Evolutionary conservation across 2,113 vertebrate species (phyloP).

Genomic region (Siniperca chuatsi): DNA sequence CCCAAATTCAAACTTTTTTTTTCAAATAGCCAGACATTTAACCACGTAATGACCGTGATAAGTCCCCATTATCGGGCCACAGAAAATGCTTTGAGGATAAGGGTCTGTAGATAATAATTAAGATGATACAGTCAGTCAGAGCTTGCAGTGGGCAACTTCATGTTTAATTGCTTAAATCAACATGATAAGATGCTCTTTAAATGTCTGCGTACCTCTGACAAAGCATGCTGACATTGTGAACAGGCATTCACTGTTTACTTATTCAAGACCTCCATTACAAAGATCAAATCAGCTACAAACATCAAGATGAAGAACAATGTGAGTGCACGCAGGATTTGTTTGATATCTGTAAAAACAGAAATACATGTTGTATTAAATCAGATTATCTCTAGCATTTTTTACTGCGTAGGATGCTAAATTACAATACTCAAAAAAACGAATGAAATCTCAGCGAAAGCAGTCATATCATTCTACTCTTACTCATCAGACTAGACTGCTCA

Average conservation of each 20-base stretch:
- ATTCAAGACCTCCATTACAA: slow-evolving; percentile 75
- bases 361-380: slow-evolving; percentile 31
- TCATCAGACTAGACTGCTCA: slow-evolving; percentile 80
- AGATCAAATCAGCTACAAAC: slow-evolving; percentile 75
- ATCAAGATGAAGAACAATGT: slow-evolving; percentile 65
- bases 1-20: slow-evolving; percentile 72
- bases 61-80: slow-evolving; percentile 80
- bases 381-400: slow-evolving; percentile 7
- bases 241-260: slow-evolving; percentile 79
- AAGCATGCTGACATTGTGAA: slow-evolving; percentile 76
- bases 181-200: slow-evolving; percentile 86
- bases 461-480: slow-evolving; percentile 66
- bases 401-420: slow-evolving; percentile 17
- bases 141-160: slow-evolving; percentile 84
- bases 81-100: slow-evolving; percentile 88
- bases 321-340: slow-evolving; percentile 42
- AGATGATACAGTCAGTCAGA: slow-evolving; percentile 84
- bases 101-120: slow-evolving; percentile 84
- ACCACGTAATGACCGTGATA: slow-evolving; percentile 84
- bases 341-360: slow-evolving; percentile 38
- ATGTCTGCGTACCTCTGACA: slow-evolving; percentile 77
- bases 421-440: background rate
- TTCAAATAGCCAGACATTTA: slow-evolving; percentile 83
- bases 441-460: slow-evolving; percentile 44
- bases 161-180: slow-evolving; percentile 88